phyloP scores from a whole-genome alignment of 2,113 vertebrate species.

The Ornithorhynchus anatinus region DNA sequence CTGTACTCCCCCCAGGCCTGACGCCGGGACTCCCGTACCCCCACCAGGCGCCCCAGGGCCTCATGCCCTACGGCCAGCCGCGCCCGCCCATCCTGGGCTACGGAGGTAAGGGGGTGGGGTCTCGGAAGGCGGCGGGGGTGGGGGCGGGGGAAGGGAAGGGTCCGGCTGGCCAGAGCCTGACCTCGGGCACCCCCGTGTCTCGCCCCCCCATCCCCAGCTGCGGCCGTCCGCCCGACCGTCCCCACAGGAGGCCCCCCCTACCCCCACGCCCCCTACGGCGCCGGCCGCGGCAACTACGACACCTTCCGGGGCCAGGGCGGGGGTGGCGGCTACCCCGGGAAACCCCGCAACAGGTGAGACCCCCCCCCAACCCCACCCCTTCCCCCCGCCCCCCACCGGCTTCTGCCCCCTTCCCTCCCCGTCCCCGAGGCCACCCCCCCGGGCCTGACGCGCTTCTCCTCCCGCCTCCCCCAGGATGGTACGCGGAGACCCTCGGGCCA shows the following conservation, averaged over 20 bases:
- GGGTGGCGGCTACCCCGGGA: slow-evolving; percentile 78
- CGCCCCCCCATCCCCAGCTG: slow-evolving; percentile 24
- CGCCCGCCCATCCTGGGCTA: slow-evolving; percentile 89
- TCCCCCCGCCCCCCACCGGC: too few relatives aligned
- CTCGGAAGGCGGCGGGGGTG: neutral
- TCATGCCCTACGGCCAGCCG: slow-evolving; percentile 87
- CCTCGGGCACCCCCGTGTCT: neutral
- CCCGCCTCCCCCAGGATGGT: slow-evolving; percentile 75
- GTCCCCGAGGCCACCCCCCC: neutral
- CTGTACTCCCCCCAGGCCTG: slow-evolving; percentile 63
- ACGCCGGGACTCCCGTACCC: slow-evolving; percentile 83
- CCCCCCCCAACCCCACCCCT: too few relatives aligned
- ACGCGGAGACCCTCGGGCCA: slow-evolving; percentile 87
- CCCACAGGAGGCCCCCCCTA: slow-evolving; percentile 79
- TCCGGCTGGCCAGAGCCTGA: neutral
- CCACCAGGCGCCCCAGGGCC: slow-evolving; percentile 84
- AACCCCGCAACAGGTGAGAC: slow-evolving; percentile 87
- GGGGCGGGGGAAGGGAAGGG: neutral
- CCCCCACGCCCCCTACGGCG: slow-evolving; percentile 86
- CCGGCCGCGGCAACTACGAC: slow-evolving; percentile 86
- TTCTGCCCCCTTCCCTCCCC: neutral
- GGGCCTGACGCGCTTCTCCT: neutral
- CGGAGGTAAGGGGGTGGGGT: slow-evolving; percentile 69
- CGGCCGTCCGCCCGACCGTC: slow-evolving; percentile 56
- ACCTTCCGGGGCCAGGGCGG: slow-evolving; percentile 86